Evolutionary conservation across 2,113 vertebrate species (phyloP).

Genomic region (Albula goreensis): DNA sequence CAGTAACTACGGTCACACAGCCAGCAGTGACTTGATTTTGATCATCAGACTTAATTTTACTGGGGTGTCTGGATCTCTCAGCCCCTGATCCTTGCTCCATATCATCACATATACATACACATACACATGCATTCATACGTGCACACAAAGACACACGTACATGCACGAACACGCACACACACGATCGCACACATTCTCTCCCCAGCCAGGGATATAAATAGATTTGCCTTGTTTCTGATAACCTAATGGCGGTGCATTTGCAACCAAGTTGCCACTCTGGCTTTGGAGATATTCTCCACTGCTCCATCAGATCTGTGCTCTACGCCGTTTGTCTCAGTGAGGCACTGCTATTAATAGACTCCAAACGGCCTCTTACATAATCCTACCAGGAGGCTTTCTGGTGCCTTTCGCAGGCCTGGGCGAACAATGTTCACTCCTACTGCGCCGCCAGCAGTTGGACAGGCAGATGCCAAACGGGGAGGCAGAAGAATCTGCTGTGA

Average conservation of each 20-base stretch:
- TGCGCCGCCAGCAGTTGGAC: constrained; percentile 29
- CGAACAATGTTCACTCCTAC: constrained; percentile 14
- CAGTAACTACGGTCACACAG: neutral
- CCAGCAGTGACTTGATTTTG: neutral
- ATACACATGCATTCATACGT: neutral
- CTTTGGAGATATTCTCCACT: constrained; percentile 51
- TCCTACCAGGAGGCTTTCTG: constrained; percentile 61
- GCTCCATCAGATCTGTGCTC: constrained; percentile 60
- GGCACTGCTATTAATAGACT: constrained; percentile 72
- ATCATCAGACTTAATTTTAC: neutral
- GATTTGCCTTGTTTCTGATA: constrained; percentile 46
- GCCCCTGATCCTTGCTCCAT: neutral
- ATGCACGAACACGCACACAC: constrained; percentile 23
- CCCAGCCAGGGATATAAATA: constrained; percentile 44
- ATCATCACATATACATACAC: neutral
- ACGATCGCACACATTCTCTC: neutral
- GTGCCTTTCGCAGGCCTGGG: constrained; percentile 51
- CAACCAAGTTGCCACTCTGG: constrained; percentile 49
- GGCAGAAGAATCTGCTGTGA: neutral
- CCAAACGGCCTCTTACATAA: constrained; percentile 75
- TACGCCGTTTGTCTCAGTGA: constrained; percentile 63
- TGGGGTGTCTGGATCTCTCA: neutral
- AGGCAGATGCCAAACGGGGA: constrained; percentile 13
- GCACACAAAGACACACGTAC: neutral
- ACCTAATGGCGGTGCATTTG: constrained; percentile 45